A percentile compares a stretch with the other conserved stretches of the same genome.
Evolutionary conservation across 2,888 invertebrate genomes (phyloP).

Genomic region (Agapetus fuscipes): DNA sequence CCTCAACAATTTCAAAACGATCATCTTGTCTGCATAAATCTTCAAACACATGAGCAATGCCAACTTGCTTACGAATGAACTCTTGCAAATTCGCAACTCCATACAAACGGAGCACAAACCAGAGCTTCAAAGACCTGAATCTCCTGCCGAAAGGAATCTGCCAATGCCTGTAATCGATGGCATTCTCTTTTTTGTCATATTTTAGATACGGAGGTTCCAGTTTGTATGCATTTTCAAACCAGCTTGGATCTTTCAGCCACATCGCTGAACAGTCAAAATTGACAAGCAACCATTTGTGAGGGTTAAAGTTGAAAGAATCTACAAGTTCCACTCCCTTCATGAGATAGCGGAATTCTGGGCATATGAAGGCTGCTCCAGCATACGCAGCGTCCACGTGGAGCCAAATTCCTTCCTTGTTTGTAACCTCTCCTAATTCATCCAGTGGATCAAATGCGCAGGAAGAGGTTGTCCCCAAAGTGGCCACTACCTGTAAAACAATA

Average conservation of each 20-base stretch:
- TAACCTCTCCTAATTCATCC: constrained; percentile 85
- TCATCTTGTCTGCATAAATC: constrained; percentile 62
- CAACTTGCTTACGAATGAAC: constrained; percentile 76
- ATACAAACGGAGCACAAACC: constrained; percentile 89
- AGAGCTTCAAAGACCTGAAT: constrained; percentile 86
- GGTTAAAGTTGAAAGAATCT: constrained; percentile 97
- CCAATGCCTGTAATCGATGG: constrained; percentile 95
- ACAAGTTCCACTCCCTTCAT: constrained; percentile 84
- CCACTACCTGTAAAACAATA: constrained; percentile 52
- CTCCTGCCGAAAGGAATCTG: constrained; percentile 91
- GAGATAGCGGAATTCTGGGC: constrained; percentile 88
- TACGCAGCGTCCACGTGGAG: constrained; percentile 96
- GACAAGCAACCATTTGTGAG: constrained; percentile 98
- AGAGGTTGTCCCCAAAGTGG: constrained; percentile 92
- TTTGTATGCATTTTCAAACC: constrained; percentile 91
- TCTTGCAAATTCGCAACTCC: constrained; percentile 83
- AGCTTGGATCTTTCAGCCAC: constrained; percentile 87
- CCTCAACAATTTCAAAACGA: constrained; percentile 81
- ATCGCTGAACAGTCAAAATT: constrained; percentile 98
- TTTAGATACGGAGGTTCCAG: constrained; percentile 96
- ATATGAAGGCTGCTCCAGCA: constrained; percentile 92
- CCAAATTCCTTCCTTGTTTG: constrained; percentile 71
- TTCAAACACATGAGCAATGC: constrained; percentile 82
- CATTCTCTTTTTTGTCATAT: constrained; percentile 83
- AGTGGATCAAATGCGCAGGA: constrained; percentile 90